phyloP scores from a whole-genome alignment of 1,140 invertebrate genomes.

The fruit fly (Drosophila melanogaster) region Release_6_plus_ISO1_MT NT_033779.5:9438001-9438500 shows the following conservation, averaged over 20 bases:
- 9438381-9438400: background rate
- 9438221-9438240: conserved; percentile 50
- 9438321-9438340: conserved; percentile 55
- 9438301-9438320: conserved; percentile 57
- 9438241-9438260: conserved; percentile 49
- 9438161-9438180: conserved; percentile 34
- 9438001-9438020: background rate
- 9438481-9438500: background rate
- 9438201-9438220: conserved; percentile 26
- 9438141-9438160: conserved; percentile 58
- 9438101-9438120: conserved; percentile 72
- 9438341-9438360: background rate
- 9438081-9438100: conserved; percentile 46
- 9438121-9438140: conserved; percentile 51
- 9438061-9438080: conserved; percentile 45
- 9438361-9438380: background rate
- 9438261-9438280: conserved; percentile 54
- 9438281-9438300: conserved; percentile 79
- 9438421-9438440: background rate
- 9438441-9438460: too few species aligned
- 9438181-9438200: conserved; percentile 10
- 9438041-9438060: conserved; percentile 43
- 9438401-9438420: background rate
- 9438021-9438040: background rate
- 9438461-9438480: background rate